Percentiles rank a stretch among this genome's conserved stretches.
Evolutionary conservation across 2,113 vertebrate genomes (phyloP).

Genomic region (Nyctereutes procyonoides): DNA sequence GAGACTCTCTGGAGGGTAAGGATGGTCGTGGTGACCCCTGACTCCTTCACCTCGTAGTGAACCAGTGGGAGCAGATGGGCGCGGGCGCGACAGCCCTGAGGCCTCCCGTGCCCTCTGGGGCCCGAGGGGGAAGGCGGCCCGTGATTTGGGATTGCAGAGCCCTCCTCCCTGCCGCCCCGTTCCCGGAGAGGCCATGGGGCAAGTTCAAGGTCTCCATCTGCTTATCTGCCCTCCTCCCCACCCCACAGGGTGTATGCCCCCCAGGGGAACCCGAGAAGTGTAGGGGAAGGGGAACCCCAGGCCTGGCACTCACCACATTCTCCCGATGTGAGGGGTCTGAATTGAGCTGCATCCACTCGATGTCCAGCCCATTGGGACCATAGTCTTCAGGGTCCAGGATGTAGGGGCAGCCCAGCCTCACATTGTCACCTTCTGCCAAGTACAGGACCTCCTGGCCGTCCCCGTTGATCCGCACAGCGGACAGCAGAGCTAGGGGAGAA

Average conservation of each 20-base stretch:
- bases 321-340: slow-evolving; percentile 90
- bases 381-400: slow-evolving; percentile 85
- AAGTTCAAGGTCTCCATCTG: not conserved
- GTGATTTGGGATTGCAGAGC: not conserved
- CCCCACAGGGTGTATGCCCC: not conserved
- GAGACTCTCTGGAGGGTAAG: not conserved
- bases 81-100: not conserved
- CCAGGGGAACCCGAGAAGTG: not conserved
- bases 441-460: slow-evolving; percentile 88
- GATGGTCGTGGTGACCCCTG: not conserved
- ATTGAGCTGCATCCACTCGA: slow-evolving; percentile 91
- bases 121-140: not conserved
- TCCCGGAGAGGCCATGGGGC: not conserved
- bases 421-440: slow-evolving; percentile 86
- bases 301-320: slow-evolving; percentile 83
- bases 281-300: not conserved
- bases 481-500: slow-evolving; percentile 77
- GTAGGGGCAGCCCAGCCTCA: slow-evolving; percentile 91
- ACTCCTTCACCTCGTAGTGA: not conserved
- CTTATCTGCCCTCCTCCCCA: not conserved
- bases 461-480: slow-evolving; percentile 84
- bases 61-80: not conserved
- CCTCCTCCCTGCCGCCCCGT: not conserved
- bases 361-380: slow-evolving; percentile 90
- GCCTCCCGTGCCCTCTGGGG: not conserved